Conservation (phyloP, 2,797 vertebrate species). For the Hafferia zeledoni region DNA sequence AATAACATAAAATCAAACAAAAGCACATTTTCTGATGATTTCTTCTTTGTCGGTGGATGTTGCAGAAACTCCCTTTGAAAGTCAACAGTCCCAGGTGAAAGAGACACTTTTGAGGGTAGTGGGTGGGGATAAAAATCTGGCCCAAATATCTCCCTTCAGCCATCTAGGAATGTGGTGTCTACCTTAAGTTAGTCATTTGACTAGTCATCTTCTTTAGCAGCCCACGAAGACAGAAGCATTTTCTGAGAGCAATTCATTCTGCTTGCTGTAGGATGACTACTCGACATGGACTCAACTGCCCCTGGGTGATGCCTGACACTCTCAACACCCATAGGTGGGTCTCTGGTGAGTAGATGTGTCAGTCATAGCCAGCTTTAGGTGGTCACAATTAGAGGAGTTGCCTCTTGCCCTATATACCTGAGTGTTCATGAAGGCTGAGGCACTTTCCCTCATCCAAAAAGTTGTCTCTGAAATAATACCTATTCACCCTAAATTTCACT, state of each 20-base stretch:
- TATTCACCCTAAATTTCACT: neutral
- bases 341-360: neutral
- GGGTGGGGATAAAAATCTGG: neutral
- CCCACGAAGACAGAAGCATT: neutral
- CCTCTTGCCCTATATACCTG: neutral
- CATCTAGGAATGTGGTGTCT: neutral
- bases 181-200: constrained; percentile 38
- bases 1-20: neutral
- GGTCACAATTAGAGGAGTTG: neutral
- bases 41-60: neutral
- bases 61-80: neutral
- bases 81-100: neutral
- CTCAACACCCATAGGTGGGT: neutral
- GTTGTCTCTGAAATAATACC: neutral
- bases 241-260: neutral
- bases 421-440: neutral
- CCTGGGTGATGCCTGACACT: neutral
- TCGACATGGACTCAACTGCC: neutral
- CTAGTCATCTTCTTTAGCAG: constrained; percentile 23
- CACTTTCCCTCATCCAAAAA: neutral
- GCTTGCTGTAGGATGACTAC: neutral
- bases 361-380: neutral
- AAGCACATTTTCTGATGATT: neutral
- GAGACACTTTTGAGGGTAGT: neutral
- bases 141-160: neutral